Conservation (phyloP, 1,140 invertebrate species). For the Planococcus citri region DNA sequence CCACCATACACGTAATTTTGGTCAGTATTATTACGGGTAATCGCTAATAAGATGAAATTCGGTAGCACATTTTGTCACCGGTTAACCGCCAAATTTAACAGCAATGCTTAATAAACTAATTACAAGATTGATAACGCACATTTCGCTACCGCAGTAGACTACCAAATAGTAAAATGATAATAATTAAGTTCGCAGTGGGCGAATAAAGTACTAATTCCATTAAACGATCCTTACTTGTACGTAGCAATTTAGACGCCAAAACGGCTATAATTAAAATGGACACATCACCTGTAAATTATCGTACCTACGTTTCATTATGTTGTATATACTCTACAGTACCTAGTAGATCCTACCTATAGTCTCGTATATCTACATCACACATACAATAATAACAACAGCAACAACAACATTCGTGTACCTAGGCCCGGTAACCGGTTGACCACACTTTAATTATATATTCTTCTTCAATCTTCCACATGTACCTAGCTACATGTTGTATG, state of each 20-base stretch:
- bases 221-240: constrained; percentile 19
- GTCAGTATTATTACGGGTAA: background rate
- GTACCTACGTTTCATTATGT: constrained; percentile 14
- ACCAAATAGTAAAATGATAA: constrained; percentile 17
- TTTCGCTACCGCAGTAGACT: background rate
- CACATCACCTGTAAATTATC: constrained; percentile 20
- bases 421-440: constrained; percentile 13
- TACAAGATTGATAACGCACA: constrained; percentile 11
- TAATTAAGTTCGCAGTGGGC: constrained; percentile 15
- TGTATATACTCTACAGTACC: background rate
- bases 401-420: background rate
- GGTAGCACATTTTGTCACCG: background rate
- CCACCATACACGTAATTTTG: no score
- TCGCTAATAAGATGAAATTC: background rate
- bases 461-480: constrained; percentile 5
- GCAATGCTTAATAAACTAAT: constrained; percentile 15
- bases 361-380: background rate
- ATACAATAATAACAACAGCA: no score
- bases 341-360: no score
- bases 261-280: constrained; percentile 17
- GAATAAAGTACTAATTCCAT: constrained; percentile 17
- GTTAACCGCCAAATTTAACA: background rate
- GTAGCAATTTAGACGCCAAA: constrained; percentile 19
- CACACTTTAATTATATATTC: constrained; percentile 20
- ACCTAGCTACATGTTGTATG: no score